Evolutionary conservation across 2,888 invertebrate species (phyloP), one percentile per base, ranked within the genome.

Genomic region (Tricholauxania praeusta): DNA sequence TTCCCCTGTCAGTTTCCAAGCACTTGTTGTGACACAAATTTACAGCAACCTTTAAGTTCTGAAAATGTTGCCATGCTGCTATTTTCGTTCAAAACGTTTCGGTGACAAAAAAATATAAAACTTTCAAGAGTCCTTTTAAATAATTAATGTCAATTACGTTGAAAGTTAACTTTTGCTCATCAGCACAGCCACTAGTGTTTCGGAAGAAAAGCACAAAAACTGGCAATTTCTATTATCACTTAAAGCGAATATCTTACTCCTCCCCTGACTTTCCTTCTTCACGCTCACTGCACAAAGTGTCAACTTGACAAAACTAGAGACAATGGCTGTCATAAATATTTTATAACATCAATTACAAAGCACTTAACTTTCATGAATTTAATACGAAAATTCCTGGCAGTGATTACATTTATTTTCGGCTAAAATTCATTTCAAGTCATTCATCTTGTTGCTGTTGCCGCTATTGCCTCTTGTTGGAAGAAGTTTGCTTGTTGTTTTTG

Each of bases 341-440:
- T 86, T 86, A 86, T 86, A 84, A 86, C 86, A 85, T 85, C 86
- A 86, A 86, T 86, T 86, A 86, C 86, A 81, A 83, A 86, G 86
- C 86, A 86, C 86, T 86, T 86, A 86, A 86, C 84, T 83, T 85
- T 80, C 83, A 84, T 82, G 82, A 83, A 84, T 83, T 84, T 83
- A 82, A 83, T 83, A 83, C 84, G 80, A 81, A 80, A 82, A 76
- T 69, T 75, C 75, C 74, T 76, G 76, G 76, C 75, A 67, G 68
- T 73, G 75, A 76, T 75, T 74, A 74, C 59, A 63, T 66, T 75
- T 66, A 66, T 59, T 22, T 60, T 53, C 67, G 47, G 59, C 60
- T 53, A 51, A 60, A 39, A 48, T 62, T 68, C 68, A 55, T 39
- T 71, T 59, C 53, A 53, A 72, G 72, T 76, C 82, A 82, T 83